phyloP scores from a whole-genome alignment of 2,113 vertebrate species.

The Menura novaehollandiae region DNA sequence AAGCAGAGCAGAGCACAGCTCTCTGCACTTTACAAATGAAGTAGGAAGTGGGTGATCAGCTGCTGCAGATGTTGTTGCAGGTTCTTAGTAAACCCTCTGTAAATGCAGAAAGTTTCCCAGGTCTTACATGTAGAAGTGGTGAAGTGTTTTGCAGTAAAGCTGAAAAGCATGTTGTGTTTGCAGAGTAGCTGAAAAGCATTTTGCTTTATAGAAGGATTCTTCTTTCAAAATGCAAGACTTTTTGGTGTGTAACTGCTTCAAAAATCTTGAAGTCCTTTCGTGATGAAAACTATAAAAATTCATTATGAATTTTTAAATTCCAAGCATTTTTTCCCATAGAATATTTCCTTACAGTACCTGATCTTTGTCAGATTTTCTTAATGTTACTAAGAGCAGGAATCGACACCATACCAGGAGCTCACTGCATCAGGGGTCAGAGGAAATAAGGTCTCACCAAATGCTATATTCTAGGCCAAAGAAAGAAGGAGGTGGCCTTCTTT shows the following conservation, averaged over 20 bases:
- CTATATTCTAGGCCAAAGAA: not conserved
- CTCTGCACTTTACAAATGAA: conserved; percentile 42
- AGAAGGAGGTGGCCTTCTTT: not conserved
- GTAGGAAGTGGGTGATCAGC: conserved; percentile 69
- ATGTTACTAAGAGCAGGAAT: not conserved
- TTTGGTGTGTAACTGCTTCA: not conserved
- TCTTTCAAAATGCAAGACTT: not conserved
- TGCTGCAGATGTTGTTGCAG: conserved; percentile 26
- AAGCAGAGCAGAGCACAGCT: conserved; percentile 31
- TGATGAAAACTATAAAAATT: not conserved
- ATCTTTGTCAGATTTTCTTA: not conserved
- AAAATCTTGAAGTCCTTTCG: not conserved
- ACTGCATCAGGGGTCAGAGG: not conserved
- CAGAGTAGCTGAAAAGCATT: not conserved
- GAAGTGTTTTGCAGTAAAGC: not conserved
- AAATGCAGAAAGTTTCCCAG: not conserved
- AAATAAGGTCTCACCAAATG: not conserved
- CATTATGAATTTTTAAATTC: not conserved
- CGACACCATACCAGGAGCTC: not conserved
- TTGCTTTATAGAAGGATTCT: not conserved
- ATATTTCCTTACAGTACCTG: not conserved
- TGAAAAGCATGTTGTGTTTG: not conserved
- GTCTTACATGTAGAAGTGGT: not conserved
- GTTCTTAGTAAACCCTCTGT: not conserved
- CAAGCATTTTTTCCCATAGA: not conserved